These are phyloP conservation scores for Xiphophorus couchianus DNA, from an alignment of 2,113 vertebrate species.

Conservation along the genomic window DNA sequence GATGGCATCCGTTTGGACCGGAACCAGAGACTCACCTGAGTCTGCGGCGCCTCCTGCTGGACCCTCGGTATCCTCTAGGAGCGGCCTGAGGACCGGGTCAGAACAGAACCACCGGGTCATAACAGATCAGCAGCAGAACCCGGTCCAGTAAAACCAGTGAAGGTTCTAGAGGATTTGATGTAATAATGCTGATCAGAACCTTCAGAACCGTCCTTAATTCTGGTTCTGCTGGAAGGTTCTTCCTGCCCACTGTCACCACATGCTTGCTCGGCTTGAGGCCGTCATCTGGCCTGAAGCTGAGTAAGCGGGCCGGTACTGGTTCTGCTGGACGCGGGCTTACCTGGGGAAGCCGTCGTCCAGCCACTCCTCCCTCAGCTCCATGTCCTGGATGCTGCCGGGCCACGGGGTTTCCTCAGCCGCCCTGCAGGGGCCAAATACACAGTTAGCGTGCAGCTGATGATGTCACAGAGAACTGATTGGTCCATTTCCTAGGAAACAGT, in stretches of 20 bases:
- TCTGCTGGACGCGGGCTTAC: constrained; percentile 46
- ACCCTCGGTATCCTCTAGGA: constrained; percentile 60
- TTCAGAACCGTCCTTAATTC: too few species aligned
- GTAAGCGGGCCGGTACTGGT: background rate
- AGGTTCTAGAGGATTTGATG: too few species aligned
- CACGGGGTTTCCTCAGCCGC: background rate
- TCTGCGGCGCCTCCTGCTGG: constrained; percentile 18
- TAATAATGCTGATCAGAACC: too few species aligned
- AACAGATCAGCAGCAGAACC: background rate
- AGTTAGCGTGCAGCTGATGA: background rate
- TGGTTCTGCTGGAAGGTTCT: too few species aligned
- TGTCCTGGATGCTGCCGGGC: constrained; percentile 62
- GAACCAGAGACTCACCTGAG: background rate
- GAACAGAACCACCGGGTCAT: background rate
- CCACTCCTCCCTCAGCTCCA: constrained; percentile 86
- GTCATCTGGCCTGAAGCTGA: too few species aligned
- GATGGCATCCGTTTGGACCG: too few species aligned
- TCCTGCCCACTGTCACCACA: too few species aligned
- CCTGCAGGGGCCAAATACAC: constrained; percentile 39
- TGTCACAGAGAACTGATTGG: too few species aligned
- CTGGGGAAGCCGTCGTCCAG: constrained; percentile 87
- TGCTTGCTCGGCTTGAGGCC: too few species aligned
- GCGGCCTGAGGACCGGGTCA: constrained; percentile 52
- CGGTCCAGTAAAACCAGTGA: too few species aligned
- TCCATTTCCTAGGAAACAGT: too few species aligned